A percentile compares a stretch with the other conserved stretches of the same genome.
phyloP scores from a whole-genome alignment of 1,140 invertebrate species.

The Meloidogyne chitwoodi region DNA sequence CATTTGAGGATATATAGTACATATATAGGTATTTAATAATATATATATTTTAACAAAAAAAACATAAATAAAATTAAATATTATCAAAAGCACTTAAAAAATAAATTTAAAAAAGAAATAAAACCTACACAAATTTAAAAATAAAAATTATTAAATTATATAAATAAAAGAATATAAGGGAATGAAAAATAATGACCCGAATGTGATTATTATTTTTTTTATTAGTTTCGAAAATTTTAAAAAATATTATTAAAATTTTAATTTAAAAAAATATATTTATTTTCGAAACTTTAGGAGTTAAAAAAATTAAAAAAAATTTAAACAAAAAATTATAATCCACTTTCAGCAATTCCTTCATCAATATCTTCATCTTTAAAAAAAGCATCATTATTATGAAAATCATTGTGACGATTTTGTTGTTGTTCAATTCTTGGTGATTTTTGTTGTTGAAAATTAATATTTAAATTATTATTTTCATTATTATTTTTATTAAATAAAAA shows the following conservation, averaged over 20 bases:
- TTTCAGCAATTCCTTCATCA: conserved; percentile 56
- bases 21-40: too few relatives aligned
- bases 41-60: too few relatives aligned
- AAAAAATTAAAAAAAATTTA: neutral
- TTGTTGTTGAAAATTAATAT: neutral
- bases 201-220: neutral
- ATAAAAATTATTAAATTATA: too few relatives aligned
- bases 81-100: too few relatives aligned
- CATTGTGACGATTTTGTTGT: conserved; percentile 47
- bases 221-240: neutral
- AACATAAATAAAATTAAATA: too few relatives aligned
- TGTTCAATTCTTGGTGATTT: neutral
- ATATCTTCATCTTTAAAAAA: conserved; percentile 51
- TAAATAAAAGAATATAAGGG: too few relatives aligned
- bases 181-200: neutral
- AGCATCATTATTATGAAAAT: conserved; percentile 51
- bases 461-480: neutral
- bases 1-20: too few relatives aligned
- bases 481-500: neutral
- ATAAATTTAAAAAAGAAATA: too few relatives aligned
- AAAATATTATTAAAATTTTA: neutral
- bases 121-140: too few relatives aligned
- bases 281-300: too few relatives aligned
- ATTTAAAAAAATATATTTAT: neutral
- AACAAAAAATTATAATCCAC: conserved; percentile 38